Evolutionary conservation across 2,888 invertebrate species (phyloP).

Genomic region (Torymus auratus): DNA sequence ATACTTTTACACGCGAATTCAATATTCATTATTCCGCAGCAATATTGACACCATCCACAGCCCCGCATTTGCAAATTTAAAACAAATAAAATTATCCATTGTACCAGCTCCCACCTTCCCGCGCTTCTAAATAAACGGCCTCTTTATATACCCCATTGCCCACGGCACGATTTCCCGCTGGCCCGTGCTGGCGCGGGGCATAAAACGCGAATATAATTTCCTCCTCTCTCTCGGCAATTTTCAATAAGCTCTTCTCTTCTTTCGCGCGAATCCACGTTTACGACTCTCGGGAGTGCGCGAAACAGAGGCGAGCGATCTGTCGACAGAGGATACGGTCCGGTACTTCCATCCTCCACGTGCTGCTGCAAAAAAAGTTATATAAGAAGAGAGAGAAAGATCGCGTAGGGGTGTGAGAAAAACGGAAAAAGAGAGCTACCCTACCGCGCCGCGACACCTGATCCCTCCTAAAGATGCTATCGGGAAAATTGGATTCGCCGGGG

Average conservation of each 20-base stretch:
- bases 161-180: slow-evolving; percentile 7
- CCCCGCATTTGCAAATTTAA: not conserved
- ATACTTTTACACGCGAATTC: too few relatives aligned
- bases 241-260: slow-evolving; percentile 39
- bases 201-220: slow-evolving; percentile 43
- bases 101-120: not conserved
- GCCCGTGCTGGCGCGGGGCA: too few relatives aligned
- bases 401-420: slow-evolving; percentile 1
- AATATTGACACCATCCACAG: too few relatives aligned
- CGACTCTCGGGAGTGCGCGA: slow-evolving; percentile 35
- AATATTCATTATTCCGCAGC: too few relatives aligned
- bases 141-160: not conserved
- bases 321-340: slow-evolving; percentile 33
- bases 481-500: slow-evolving; percentile 76
- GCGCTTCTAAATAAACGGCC: not conserved
- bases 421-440: slow-evolving; percentile 14
- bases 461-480: slow-evolving; percentile 75
- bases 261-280: slow-evolving; percentile 33
- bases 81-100: not conserved
- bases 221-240: slow-evolving; percentile 15
- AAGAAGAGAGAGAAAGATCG: not conserved
- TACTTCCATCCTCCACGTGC: too few relatives aligned
- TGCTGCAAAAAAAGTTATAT: not conserved
- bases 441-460: slow-evolving; percentile 71
- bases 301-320: slow-evolving; percentile 54